Evolutionary conservation across 2,797 vertebrate species (phyloP).

Genomic region (Galagoides demidoff): DNA sequence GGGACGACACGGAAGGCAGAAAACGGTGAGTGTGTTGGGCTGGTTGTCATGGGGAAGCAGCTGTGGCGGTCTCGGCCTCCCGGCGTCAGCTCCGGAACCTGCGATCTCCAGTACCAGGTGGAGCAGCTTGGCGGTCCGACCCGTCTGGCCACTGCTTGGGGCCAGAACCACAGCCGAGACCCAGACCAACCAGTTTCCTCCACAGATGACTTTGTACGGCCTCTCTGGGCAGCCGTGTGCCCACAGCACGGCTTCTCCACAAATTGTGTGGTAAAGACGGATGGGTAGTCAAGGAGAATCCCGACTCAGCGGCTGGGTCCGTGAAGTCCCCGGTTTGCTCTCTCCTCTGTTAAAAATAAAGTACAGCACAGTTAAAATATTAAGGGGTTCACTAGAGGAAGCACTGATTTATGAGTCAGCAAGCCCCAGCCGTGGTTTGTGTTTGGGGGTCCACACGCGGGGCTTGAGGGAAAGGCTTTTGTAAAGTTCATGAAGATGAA

Average conservation of each 20-base stretch:
- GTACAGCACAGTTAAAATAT: neutral
- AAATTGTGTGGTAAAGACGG: too few relatives aligned
- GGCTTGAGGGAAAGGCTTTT: neutral
- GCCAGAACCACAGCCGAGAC: too few relatives aligned
- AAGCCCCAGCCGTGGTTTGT: neutral
- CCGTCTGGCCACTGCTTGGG: neutral
- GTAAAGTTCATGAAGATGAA: neutral
- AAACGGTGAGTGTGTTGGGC: too few relatives aligned
- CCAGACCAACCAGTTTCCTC: too few relatives aligned
- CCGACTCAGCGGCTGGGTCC: neutral
- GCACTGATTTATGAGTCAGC: neutral
- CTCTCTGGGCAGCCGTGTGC: neutral
- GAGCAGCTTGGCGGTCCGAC: neutral
- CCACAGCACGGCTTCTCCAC: neutral
- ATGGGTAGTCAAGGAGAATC: neutral
- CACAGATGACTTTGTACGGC: neutral
- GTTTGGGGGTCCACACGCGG: neutral
- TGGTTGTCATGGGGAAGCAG: too few relatives aligned
- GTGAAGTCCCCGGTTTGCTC: neutral
- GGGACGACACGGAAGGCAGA: too few relatives aligned
- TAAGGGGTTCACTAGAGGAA: neutral
- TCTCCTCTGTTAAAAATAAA: neutral
- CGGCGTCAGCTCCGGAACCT: neutral
- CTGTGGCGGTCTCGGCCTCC: neutral
- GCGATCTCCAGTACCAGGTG: accelerated